Evolutionary conservation across 2,113 vertebrate genomes (phyloP).

Genomic region (Plotosus lineatus): DNA sequence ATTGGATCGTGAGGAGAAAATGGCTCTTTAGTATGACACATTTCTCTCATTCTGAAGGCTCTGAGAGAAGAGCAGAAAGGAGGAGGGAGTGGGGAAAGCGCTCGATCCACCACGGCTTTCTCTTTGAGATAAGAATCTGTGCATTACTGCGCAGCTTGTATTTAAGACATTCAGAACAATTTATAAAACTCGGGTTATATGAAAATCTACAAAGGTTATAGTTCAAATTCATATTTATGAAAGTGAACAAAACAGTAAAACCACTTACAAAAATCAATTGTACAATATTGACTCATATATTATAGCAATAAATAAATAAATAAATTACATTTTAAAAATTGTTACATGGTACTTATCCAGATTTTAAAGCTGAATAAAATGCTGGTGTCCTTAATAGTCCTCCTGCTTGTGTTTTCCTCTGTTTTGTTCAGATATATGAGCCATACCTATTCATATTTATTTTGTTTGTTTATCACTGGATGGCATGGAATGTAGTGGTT

Average conservation of each 20-base stretch:
- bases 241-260: neutral
- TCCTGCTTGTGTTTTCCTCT: neutral
- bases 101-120: constrained; percentile 18
- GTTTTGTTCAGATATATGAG: neutral
- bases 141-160: neutral
- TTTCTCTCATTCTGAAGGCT: constrained; percentile 67
- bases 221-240: neutral
- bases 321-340: too few relatives aligned
- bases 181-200: neutral
- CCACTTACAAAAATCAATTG: neutral
- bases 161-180: neutral
- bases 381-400: neutral
- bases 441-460: neutral
- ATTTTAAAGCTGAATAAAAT: neutral
- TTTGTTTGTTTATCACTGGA: neutral
- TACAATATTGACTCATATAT: neutral
- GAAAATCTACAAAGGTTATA: neutral
- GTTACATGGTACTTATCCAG: too few relatives aligned
- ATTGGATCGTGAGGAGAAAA: constrained; percentile 65
- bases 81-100: neutral
- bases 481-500: too few relatives aligned
- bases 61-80: constrained; percentile 35
- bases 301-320: neutral
- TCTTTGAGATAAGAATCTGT: constrained; percentile 1
- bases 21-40: constrained; percentile 58